phyloP scores from a whole-genome alignment of 2,888 invertebrate species.

The Chironomus riparius region DNA sequence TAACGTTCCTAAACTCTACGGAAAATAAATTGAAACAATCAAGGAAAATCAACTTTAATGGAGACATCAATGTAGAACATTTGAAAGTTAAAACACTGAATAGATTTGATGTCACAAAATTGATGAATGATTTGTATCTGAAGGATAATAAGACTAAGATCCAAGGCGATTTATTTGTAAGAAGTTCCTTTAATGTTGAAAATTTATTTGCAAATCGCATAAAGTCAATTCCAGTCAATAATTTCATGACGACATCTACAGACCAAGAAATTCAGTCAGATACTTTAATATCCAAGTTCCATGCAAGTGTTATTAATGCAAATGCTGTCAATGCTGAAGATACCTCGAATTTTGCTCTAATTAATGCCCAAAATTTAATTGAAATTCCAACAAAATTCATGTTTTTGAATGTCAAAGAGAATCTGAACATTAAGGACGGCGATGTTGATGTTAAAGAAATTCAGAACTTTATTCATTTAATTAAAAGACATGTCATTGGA shows the following conservation, averaged over 20 bases:
- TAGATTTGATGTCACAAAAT: background rate
- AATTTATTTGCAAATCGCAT: background rate
- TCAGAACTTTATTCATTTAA: background rate
- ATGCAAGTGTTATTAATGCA: background rate
- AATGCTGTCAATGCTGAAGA: background rate
- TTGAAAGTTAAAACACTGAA: background rate
- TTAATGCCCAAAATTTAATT: background rate
- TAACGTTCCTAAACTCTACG: background rate
- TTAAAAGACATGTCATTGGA: slow-evolving; percentile 13
- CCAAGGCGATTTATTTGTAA: background rate
- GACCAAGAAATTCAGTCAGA: background rate
- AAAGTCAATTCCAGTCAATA: background rate
- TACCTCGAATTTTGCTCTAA: background rate
- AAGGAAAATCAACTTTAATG: background rate
- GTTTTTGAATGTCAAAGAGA: background rate
- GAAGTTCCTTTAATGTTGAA: background rate
- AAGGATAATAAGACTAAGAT: background rate
- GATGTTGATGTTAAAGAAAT: background rate
- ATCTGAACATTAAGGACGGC: background rate
- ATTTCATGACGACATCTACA: background rate
- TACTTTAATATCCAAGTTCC: background rate
- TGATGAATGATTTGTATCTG: background rate
- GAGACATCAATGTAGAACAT: background rate
- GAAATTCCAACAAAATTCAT: slow-evolving; percentile 6
- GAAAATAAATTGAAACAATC: background rate